Conservation (phyloP, 2,888 invertebrate species). For the Taphrorychus bicolor region DNA sequence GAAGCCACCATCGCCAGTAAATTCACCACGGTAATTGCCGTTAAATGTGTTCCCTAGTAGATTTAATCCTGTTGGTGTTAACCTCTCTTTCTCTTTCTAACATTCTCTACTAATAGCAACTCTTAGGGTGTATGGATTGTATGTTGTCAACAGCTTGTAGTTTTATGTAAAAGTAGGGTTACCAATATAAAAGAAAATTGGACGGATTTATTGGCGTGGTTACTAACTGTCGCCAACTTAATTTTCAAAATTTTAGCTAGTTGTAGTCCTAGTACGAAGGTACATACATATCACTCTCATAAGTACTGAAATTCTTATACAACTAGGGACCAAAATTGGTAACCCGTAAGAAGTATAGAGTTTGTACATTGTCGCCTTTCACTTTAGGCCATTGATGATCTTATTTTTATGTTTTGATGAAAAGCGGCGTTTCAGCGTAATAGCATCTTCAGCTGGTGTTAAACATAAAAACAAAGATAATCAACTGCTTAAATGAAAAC, state of each 20-base stretch:
- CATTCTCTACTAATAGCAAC: constrained; percentile 1
- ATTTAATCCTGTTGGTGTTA: constrained; percentile 29
- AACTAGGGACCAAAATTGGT: not conserved
- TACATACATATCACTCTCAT: not conserved
- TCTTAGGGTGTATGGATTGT: constrained; percentile 1
- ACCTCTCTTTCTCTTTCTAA: constrained; percentile 29
- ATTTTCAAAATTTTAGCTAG: not conserved
- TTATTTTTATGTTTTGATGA: constrained; percentile 1
- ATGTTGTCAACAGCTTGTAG: constrained; percentile 2
- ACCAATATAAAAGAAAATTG: not conserved
- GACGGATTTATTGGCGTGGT: not conserved
- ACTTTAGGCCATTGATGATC: constrained; percentile 1
- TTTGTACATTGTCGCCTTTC: not conserved
- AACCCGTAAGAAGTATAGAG: not conserved
- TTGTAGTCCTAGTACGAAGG: not conserved
- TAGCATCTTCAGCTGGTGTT: not conserved
- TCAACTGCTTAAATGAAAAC: not conserved
- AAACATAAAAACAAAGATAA: not conserved
- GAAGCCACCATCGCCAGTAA: constrained; percentile 64
- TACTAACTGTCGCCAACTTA: not conserved
- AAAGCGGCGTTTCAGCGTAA: no score
- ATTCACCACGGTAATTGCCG: constrained; percentile 64
- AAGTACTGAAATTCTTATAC: not conserved
- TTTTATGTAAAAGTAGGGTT: not conserved
- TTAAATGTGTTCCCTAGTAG: constrained; percentile 49